Evolutionary conservation across 1,140 invertebrate species (phyloP), one percentile per base, ranked within the genome.

Genomic region (Pectinophora gossypiella): DNA sequence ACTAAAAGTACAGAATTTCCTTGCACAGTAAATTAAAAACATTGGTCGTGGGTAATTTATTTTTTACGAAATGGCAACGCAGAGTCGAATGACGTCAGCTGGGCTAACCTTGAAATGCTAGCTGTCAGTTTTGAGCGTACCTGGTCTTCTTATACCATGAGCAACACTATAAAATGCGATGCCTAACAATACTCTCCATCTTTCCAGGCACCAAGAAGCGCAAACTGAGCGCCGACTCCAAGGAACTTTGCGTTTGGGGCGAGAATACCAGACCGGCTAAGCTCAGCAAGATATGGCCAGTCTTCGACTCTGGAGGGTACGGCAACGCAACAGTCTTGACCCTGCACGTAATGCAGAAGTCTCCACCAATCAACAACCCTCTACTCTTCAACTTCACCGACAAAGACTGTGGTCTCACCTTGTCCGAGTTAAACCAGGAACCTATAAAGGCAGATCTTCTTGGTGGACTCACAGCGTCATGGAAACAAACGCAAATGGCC

Each of bases 301-400:
- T 88, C 0, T 88, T 89, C 43, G 87, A 89, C 38, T 88, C 87
- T 1, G 87, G 87, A 79, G 86, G 87, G 61, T 89, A 75, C 23
- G 79, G 82, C 5, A 64, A 80, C n/a, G 64, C 73, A 0, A 48
- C 68, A 1, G 58, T 82, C 3, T 36, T 85, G 2, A 82, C 67
- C 1, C 56, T 84, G 1, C 70, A 83, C 6, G 60, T 81, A 0
- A 4, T 70, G 19, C 68, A 76, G 18, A 82, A 73, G 38, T 36
- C 69, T 5, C 59, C 61, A 15, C 53, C 64, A 0, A 3, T 51
- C 9, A 57, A 61, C 9, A 84, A 87, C 19, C 75, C 81, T 0
- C 48, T 87, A 18, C 66, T 87, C 7, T 80, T 67, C 48, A 45
- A 44, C 32, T 18, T 64, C n/a, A 48, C 44, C 2, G 43, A 64